These are phyloP conservation scores for Mamestra configurata DNA, from an alignment of 1,140 invertebrate genomes.

Conservation along the genomic window DNA sequence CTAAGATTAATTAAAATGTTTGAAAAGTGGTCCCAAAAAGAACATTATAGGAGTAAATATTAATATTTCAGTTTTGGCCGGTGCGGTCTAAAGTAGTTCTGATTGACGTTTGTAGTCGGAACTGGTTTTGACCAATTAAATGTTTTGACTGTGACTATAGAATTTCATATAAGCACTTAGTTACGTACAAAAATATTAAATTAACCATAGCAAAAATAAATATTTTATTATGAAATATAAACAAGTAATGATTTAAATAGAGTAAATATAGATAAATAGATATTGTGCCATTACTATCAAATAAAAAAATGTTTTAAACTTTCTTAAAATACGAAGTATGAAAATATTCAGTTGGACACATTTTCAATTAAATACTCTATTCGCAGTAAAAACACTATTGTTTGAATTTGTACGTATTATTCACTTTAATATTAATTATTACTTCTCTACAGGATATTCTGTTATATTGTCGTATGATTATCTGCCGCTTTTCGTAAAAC, in stretches of 20 bases:
- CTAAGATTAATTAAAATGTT: too few species aligned
- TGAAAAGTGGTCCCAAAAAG: too few species aligned
- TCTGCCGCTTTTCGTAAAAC: neutral
- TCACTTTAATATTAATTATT: neutral
- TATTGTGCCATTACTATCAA: constrained; percentile 41
- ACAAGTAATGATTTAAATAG: neutral
- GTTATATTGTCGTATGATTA: too few species aligned
- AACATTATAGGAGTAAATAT: too few species aligned
- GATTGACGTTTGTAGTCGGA: too few species aligned
- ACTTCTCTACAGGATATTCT: neutral
- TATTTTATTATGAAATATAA: constrained; percentile 42
- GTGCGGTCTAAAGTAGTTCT: too few species aligned
- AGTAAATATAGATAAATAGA: constrained; percentile 26
- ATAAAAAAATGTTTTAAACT: neutral
- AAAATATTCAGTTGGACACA: neutral
- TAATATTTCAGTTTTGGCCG: too few species aligned
- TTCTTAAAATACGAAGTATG: neutral
- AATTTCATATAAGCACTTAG: neutral
- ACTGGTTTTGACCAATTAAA: too few species aligned
- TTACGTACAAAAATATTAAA: constrained; percentile 8
- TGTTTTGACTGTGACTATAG: neutral
- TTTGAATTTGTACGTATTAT: neutral
- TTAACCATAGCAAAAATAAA: constrained; percentile 18
- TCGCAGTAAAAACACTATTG: neutral
- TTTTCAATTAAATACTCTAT: neutral